These are phyloP conservation scores for Parus major DNA, from an alignment of 2,113 vertebrate genomes.

Conservation along the genomic window DNA sequence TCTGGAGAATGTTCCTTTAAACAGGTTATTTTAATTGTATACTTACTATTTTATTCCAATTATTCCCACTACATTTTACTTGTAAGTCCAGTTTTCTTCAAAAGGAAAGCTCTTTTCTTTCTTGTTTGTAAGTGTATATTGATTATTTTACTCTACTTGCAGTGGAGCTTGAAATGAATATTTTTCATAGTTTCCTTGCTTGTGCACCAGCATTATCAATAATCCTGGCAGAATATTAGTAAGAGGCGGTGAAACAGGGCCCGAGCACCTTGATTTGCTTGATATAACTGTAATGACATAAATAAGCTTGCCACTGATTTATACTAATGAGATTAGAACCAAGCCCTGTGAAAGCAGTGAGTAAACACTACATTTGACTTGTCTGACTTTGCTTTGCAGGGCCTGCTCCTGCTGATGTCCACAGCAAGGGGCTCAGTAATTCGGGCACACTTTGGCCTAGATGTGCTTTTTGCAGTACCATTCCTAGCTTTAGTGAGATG, in stretches of 20 bases:
- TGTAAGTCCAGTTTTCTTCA: neutral
- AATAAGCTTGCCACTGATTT: neutral
- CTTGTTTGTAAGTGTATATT: neutral
- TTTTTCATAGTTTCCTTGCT: slow-evolving; percentile 43
- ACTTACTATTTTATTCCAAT: neutral
- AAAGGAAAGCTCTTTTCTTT: neutral
- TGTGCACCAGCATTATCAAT: neutral
- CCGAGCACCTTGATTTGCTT: neutral
- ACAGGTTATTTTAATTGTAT: neutral
- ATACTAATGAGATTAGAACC: neutral
- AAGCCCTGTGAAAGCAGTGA: neutral
- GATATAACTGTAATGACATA: neutral
- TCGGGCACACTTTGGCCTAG: fast-evolving
- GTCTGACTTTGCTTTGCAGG: neutral
- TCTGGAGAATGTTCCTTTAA: neutral
- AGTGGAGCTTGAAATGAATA: slow-evolving; percentile 63
- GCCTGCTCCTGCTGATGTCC: neutral
- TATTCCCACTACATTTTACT: neutral
- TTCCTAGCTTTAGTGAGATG: neutral
- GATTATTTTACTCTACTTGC: slow-evolving; percentile 54
- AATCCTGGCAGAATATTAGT: slow-evolving; percentile 22
- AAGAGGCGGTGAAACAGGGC: neutral
- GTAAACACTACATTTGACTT: neutral
- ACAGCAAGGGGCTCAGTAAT: neutral
- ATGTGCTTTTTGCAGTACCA: neutral